Percentiles rank a stretch among this genome's conserved stretches.
Conservation (phyloP, 2,888 invertebrate genomes). For the Mesorhabditis spiculigera region DNA sequence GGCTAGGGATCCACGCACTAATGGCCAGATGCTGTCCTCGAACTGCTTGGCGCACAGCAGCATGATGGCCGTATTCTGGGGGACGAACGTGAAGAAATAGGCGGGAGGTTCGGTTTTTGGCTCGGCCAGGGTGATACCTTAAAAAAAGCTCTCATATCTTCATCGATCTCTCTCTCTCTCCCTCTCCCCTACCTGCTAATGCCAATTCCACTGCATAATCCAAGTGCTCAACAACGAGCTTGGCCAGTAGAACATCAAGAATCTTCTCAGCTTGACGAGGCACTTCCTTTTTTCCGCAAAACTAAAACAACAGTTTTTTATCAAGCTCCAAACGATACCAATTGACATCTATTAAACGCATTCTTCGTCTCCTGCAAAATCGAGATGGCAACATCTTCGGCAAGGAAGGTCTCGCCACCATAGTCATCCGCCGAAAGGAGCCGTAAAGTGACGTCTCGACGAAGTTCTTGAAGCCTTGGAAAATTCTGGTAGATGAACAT, state of each 20-base stretch:
- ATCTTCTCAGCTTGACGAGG: constrained; percentile 71
- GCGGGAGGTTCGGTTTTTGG: constrained; percentile 82
- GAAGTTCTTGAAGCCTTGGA: constrained; percentile 79
- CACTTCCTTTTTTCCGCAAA: constrained; percentile 76
- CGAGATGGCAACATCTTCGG: constrained; percentile 86
- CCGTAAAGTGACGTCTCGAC: constrained; percentile 86
- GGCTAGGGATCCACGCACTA: constrained; percentile 81
- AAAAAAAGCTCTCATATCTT: too few relatives aligned
- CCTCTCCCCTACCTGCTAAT: constrained; percentile 66
- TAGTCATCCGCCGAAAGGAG: constrained; percentile 91
- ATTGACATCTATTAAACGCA: constrained; percentile 67
- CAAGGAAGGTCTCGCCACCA: constrained; percentile 89
- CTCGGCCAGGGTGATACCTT: constrained; percentile 67
- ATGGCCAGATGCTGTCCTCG: constrained; percentile 80
- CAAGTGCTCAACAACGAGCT: constrained; percentile 83
- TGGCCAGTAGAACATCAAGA: constrained; percentile 79
- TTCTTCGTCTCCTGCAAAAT: constrained; percentile 80
- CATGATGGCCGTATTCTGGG: constrained; percentile 87
- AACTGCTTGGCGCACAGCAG: constrained; percentile 89
- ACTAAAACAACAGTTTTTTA: too few relatives aligned
- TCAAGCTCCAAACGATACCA: too few relatives aligned
- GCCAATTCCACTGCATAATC: constrained; percentile 94
- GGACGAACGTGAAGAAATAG: constrained; percentile 83
- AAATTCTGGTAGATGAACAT: background rate
- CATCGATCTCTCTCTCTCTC: too few relatives aligned